A percentile compares a stretch with the other conserved stretches of the same genome.
phyloP scores from a whole-genome alignment of 2,113 vertebrate species.

The Procavia capensis region DNA sequence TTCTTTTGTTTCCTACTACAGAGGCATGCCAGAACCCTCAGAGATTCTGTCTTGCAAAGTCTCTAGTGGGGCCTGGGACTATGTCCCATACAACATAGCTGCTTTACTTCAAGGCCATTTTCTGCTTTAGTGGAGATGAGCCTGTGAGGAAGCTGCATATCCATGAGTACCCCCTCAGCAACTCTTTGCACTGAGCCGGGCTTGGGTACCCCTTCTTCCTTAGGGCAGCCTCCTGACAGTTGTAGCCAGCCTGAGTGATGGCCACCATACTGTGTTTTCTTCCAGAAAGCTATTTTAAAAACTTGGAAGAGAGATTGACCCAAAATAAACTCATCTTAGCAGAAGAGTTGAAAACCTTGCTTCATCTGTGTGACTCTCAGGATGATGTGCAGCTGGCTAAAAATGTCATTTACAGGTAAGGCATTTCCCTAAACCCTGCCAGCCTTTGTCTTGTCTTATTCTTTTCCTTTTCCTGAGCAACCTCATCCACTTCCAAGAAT shows the following conservation, averaged over 20 bases:
- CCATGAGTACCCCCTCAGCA: accelerated
- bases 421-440: not conserved
- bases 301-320: constrained; percentile 89
- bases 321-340: constrained; percentile 89
- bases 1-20: not conserved
- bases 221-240: not conserved
- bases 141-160: not conserved
- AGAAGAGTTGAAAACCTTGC: constrained; percentile 91
- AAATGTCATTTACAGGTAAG: constrained; percentile 91
- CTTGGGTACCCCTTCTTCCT: not conserved
- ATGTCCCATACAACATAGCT: no score
- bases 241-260: not conserved
- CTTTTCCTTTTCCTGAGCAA: not conserved
- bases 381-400: constrained; percentile 91
- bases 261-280: constrained; percentile 63
- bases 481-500: not conserved
- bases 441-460: not conserved
- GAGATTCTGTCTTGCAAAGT: not conserved
- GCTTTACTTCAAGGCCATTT: not conserved
- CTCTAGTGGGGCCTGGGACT: not conserved
- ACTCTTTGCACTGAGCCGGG: not conserved
- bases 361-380: constrained; percentile 92
- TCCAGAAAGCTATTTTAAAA: constrained; percentile 90
- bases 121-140: not conserved
- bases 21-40: not conserved